Evolutionary conservation across 2,888 invertebrate species (phyloP), one percentile per base, ranked within the genome.

Genomic region (Rugalucina vietnamica): DNA sequence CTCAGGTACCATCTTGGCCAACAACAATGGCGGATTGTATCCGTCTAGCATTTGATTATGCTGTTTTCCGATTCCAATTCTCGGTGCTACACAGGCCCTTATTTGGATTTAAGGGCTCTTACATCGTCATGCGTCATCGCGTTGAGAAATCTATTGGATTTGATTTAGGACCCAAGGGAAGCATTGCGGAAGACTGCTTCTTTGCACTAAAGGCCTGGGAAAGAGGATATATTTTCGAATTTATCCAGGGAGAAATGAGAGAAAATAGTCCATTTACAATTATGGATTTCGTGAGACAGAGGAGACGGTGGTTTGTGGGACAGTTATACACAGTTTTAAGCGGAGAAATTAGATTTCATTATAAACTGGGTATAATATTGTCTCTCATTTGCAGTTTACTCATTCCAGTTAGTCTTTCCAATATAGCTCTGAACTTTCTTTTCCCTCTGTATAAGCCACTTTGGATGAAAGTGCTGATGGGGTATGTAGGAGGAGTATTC

Each of bases 241-340:
- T 82, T 60, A 73, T 88, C 18, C 75, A 74, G 14, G 88, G 88
- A 27, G 86, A 84, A 72, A 84, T 88, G 88, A 49, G 57, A 32
- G 88, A 88, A 60, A 88, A 84, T 71, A 86, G 86, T 76, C 79
- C 88, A 3, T 88, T 88, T 36, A 79, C 86, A n/a, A 12, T 82
- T 18, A 65, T 80, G 73, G 88, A 88, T 69, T 88, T 71, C 37
- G 82, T 88, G 24, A 73, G 74, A n/a, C 88, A 88, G 70, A 29
- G 88, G 10, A 75, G 79, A 10, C 81, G 88, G 12, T 88, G 88
- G 88, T 84, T 88, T 54, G 76, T 84, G 29, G 88, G 88, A 14
- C 86, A 82, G 43, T 14, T 79, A 1, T 79, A 75, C 29, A 74
- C 73, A 1, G 60, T 84, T 0, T 54, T 84, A 18, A 78, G 80